Evolutionary conservation across 2,797 vertebrate species (phyloP).

Genomic region (Ptychadena robeensis): DNA sequence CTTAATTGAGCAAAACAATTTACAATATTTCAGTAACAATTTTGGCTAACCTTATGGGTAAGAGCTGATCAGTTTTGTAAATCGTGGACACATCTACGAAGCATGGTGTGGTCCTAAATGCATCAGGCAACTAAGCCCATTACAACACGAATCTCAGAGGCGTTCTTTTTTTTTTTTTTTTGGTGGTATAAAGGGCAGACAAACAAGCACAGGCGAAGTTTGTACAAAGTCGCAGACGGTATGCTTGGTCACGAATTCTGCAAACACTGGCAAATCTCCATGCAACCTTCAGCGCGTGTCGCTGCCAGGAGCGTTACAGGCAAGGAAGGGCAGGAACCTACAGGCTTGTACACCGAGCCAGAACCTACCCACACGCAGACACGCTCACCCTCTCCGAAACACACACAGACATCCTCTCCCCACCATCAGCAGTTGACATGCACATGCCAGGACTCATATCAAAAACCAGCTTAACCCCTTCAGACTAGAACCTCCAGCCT

Average conservation of each 20-base stretch:
- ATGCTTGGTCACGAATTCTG: constrained; percentile 53
- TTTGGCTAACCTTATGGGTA: too few relatives aligned
- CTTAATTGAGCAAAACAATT: not conserved
- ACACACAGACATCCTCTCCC: constrained; percentile 37
- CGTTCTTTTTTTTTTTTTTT: not conserved
- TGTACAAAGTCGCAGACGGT: constrained; percentile 53
- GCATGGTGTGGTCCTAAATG: not conserved
- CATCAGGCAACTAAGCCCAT: not conserved
- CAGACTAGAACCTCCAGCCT: not conserved
- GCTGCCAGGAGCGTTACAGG: constrained; percentile 47
- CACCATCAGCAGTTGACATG: not conserved
- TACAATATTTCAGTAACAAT: too few relatives aligned
- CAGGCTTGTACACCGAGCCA: constrained; percentile 36
- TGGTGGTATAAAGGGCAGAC: constrained; percentile 27
- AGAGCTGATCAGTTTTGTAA: too few relatives aligned
- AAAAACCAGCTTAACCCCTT: not conserved
- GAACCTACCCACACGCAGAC: constrained; percentile 55
- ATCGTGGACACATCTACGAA: not conserved
- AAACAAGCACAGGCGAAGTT: constrained; percentile 41
- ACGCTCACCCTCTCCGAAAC: constrained; percentile 36
- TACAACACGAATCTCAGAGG: not conserved
- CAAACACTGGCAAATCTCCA: constrained; percentile 53
- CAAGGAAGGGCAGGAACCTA: constrained; percentile 51
- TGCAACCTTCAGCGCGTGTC: constrained; percentile 41
- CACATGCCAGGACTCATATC: not conserved